Evolutionary conservation across 2,113 vertebrate species (phyloP).

Genomic region (Salvelinus namaycush): DNA sequence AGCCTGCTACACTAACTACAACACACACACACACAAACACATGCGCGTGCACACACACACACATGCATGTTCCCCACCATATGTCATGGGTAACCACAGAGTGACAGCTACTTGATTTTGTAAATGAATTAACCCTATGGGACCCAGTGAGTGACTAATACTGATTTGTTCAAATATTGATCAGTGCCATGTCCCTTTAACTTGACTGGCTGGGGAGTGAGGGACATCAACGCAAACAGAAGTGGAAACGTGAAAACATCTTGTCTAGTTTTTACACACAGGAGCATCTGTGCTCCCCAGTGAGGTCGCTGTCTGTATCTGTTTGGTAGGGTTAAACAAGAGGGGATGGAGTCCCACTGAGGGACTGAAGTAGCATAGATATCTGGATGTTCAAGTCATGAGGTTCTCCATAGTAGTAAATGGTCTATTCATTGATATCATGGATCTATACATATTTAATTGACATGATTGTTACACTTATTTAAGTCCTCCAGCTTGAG

Average conservation of each 20-base stretch:
- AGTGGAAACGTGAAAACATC: background rate
- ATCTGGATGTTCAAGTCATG: conserved; percentile 10
- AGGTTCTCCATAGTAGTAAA: no score
- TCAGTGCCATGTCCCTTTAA: conserved; percentile 58
- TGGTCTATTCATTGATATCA: conserved; percentile 18
- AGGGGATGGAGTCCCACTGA: background rate
- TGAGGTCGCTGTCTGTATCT: background rate
- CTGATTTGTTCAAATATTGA: conserved; percentile 84
- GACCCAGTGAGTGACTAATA: conserved; percentile 59
- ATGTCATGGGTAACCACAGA: conserved; percentile 65
- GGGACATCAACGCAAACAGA: conserved; percentile 19
- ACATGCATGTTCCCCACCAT: conserved; percentile 19
- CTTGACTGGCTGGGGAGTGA: conserved; percentile 26
- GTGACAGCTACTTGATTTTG: conserved; percentile 76
- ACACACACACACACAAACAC: conserved; percentile 37
- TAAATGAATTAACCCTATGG: conserved; percentile 80
- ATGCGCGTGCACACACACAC: background rate
- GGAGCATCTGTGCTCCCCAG: background rate
- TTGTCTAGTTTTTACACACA: conserved; percentile 6
- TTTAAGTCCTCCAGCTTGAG: conserved; percentile 13
- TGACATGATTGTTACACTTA: conserved; percentile 10
- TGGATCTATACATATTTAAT: conserved; percentile 30
- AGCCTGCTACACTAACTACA: conserved; percentile 18
- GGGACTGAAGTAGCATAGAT: background rate
- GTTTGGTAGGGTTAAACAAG: conserved; percentile 2